These are phyloP conservation scores for Castor canadensis DNA, from an alignment of 2,113 vertebrate genomes.

Conservation along the genomic window DNA sequence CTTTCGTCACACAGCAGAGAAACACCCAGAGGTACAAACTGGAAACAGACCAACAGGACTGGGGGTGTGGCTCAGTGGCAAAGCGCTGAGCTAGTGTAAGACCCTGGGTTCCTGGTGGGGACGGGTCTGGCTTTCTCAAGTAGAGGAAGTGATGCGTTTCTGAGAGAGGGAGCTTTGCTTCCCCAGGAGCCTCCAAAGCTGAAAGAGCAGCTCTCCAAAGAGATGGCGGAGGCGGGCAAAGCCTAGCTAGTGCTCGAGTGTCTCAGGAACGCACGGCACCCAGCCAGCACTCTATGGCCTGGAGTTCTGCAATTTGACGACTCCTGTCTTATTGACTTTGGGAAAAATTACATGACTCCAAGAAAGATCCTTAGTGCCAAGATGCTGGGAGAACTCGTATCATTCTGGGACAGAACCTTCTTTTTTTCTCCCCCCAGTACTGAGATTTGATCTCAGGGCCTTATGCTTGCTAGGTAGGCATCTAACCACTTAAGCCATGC, in stretches of 20 bases:
- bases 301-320: background rate
- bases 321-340: background rate
- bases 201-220: background rate
- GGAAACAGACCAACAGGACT: background rate
- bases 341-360: background rate
- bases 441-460: too few relatives aligned
- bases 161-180: background rate
- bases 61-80: background rate
- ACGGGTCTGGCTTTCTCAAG: background rate
- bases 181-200: background rate
- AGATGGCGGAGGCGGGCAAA: background rate
- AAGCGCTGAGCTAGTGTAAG: background rate
- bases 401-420: background rate
- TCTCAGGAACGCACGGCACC: background rate
- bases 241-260: too few relatives aligned
- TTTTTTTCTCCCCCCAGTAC: too few relatives aligned
- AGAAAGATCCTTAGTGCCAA: background rate
- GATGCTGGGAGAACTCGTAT: background rate
- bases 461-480: too few relatives aligned
- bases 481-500: too few relatives aligned
- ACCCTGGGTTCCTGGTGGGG: background rate
- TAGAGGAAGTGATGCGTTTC: background rate
- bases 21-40: background rate
- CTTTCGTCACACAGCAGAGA: background rate
- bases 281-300: too few relatives aligned